Evolutionary conservation across 2,797 vertebrate genomes (phyloP), one percentile per base, ranked within the genome.

Genomic region (Phoeniculus purpureus): DNA sequence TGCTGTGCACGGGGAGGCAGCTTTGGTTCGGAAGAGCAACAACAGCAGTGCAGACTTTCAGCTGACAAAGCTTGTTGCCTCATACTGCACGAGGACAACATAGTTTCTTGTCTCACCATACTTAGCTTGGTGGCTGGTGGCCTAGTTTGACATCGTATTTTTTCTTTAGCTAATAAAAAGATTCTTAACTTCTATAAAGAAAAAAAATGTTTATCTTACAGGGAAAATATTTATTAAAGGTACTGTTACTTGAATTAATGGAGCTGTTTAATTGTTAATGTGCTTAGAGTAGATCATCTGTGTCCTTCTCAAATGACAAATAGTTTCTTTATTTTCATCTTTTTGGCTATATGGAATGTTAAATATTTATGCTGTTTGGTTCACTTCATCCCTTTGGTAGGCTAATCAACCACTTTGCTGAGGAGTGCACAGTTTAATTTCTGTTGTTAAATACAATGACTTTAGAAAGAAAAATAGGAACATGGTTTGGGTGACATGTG

Each of bases 171-270:
- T 81, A 29, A 29, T 45, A n/a, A 5, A 22, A 88, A 85, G 29
- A 32, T 58, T 78, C 40, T 75, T 34, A 48, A 90, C 61, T 83
- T 62, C 79, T 29, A 5, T 52, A 84, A 89, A 23, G 61, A 45
- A 56, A 56, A 56, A 56, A 48, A 89, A 50, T 94, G 65, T 85
- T 94, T 88, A 70, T 93, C 76, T 79, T 90, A 76, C 18, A 90
- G 74, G 70, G 54, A 91, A 91, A 89, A 85, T 70, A 87, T 55
- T 94, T 95, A 92, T 94, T 90, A 91, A 87, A 22, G 12, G 27
- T 21, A 82, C 65, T 70, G 90, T 93, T 94, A 94, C 87, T 92
- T 87, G 73, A 94, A 34, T 43, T 59, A 26, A 64, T 52, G 84
- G 59, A 62, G 76, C 80, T 84, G 54, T 60, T 64, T 81, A n/a